Base-by-base conservation (phyloP, 1,140 invertebrate species). In the Lineus longissimus region DNA sequence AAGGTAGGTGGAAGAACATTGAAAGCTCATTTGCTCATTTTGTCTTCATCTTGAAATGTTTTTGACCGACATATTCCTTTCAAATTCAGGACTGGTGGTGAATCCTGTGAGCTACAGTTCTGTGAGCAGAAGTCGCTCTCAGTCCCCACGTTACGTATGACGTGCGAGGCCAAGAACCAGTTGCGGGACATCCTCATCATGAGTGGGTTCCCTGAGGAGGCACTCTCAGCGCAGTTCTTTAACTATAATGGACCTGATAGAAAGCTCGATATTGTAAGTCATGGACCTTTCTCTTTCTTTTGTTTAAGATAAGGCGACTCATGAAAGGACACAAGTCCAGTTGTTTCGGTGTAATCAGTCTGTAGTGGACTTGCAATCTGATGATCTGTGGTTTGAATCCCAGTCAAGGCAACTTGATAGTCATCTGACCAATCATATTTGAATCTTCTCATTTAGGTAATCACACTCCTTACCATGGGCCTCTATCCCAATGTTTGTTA, bases 401-500 rank as follows among this genome's bases (percentile, higher is more conserved):
- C n/a, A n/a, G n/a, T n/a, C n/a, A n/a, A n/a, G n/a, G n/a, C n/a
- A n/a, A n/a, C n/a, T n/a, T n/a, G n/a, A n/a, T n/a, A n/a, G n/a
- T n/a, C n/a, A n/a, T n/a, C n/a, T n/a, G n/a, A n/a, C n/a, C n/a
- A n/a, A n/a, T n/a, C 27, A n/a, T 23, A 2, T 31, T 54, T 0
- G n/a, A 65, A 61, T 54, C 17, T 41, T 31, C 36, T 65, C 56
- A 63, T 31, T 13, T 65, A 82, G 81, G 72, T 82, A 0, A 88
- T 92, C 47, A 92, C 91, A 0, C 81, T 97, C 19, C 85, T 98
- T 64, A 90, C 89, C 64, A 88, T 94, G 84, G 95, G 95, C 2
- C 85, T 95, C 1, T 98, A 98, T 84, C 96, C 96, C 0, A 98
- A 98, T 82, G 92, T 98, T 2, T 97, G 95, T 76, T 90, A 87